Percentiles rank a stretch among this genome's conserved stretches.
Evolutionary conservation across 2,888 invertebrate species (phyloP).

Genomic region (Zootermopsis nevadensis): DNA sequence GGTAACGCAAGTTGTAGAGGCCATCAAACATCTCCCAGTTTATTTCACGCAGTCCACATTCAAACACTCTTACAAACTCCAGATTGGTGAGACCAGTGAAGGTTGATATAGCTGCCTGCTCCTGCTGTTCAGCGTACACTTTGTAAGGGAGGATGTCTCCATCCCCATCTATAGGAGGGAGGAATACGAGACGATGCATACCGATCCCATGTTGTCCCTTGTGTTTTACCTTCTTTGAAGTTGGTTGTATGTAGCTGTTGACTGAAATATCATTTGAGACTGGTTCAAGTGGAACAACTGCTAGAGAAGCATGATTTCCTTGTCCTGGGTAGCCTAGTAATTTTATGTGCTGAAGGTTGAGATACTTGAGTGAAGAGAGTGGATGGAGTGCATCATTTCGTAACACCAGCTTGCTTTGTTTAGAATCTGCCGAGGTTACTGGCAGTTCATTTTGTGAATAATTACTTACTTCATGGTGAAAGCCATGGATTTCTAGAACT

Average conservation of each 20-base stretch:
- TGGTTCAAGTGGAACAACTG: conserved; percentile 38
- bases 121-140: conserved; percentile 68
- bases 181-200: conserved; percentile 47
- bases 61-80: conserved; percentile 70
- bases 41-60: conserved; percentile 71
- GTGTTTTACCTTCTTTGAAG: background rate
- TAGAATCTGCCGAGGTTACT: background rate
- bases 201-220: background rate
- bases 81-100: conserved; percentile 68
- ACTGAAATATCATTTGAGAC: conserved; percentile 40
- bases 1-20: conserved; percentile 68
- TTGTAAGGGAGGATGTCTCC: conserved; percentile 73
- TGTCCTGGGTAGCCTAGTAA: conserved; percentile 58
- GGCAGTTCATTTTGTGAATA: conserved; percentile 12
- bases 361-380: conserved; percentile 62
- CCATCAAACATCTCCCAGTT: conserved; percentile 79
- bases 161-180: conserved; percentile 56
- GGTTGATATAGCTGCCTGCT: conserved; percentile 62
- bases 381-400: conserved; percentile 59
- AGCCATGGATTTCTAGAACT: conserved; percentile 72
- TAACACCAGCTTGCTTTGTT: conserved; percentile 51
- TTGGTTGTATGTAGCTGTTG: background rate
- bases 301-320: conserved; percentile 46
- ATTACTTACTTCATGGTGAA: conserved; percentile 55
- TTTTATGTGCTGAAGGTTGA: conserved; percentile 67